Percentiles rank a stretch among this genome's conserved stretches.
Evolutionary conservation across 30 jellyfish, hydroid and myxozoan genomes (phyloP).

Genomic region (Pelagia noctiluca): DNA sequence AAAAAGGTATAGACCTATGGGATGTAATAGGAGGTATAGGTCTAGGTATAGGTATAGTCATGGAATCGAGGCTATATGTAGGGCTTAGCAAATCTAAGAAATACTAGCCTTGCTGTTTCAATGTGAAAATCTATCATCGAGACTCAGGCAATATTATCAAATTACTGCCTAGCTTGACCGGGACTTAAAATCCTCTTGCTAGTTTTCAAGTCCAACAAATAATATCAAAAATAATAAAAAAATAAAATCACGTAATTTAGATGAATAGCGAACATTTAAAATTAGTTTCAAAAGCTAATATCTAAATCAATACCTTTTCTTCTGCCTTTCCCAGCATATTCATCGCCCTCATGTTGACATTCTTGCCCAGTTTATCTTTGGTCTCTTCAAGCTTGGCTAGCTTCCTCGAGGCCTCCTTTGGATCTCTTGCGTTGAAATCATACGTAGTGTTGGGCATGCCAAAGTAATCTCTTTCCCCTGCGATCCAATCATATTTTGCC

Average conservation of each 20-base stretch:
- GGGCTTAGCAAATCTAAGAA: no score
- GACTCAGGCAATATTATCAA: no score
- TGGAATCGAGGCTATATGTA: no score
- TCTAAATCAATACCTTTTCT: constrained; percentile 98
- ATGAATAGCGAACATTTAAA: neutral
- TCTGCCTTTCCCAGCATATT: constrained; percentile 98
- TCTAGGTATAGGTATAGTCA: no score
- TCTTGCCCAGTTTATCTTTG: constrained; percentile 86
- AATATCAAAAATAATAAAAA: neutral
- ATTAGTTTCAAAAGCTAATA: neutral
- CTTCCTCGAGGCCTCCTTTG: constrained; percentile 84
- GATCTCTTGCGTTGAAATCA: constrained; percentile 90
- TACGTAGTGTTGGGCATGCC: constrained; percentile 92
- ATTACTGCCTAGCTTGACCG: no score
- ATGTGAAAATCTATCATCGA: no score
- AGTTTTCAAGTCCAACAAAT: no score
- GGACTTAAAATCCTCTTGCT: no score
- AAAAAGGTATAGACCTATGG: no score
- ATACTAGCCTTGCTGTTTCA: no score
- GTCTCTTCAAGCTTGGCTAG: constrained; percentile 78
- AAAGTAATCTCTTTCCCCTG: constrained; percentile 83
- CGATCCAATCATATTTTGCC: constrained; percentile 92
- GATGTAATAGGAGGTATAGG: no score
- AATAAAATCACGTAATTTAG: neutral
- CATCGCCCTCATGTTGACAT: constrained; percentile 99